A percentile compares a stretch with the other conserved stretches of the same genome.
phyloP scores from a whole-genome alignment of 2,797 vertebrate species.

The Aldrovandia affinis region DNA sequence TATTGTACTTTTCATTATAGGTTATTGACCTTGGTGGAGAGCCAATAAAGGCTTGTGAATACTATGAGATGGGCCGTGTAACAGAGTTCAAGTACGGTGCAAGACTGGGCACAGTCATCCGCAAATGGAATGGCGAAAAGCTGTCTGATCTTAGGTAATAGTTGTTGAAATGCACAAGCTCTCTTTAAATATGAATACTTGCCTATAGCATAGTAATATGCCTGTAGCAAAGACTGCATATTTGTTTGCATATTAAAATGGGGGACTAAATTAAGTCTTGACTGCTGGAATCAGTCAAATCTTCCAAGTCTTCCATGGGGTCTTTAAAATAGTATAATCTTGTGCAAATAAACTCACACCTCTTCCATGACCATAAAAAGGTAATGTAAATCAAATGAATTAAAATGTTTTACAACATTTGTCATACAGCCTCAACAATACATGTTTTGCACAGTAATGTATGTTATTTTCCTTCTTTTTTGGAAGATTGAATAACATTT shows the following conservation, averaged over 20 bases:
- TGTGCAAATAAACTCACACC: too few species aligned
- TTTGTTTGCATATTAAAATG: too few species aligned
- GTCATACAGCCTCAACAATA: too few species aligned
- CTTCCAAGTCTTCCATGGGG: too few species aligned
- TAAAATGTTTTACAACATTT: too few species aligned
- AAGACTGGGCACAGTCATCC: conserved; percentile 83
- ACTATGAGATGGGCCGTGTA: conserved; percentile 82
- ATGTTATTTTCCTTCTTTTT: background rate
- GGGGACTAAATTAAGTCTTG: too few species aligned
- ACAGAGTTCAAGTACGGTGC: conserved; percentile 93
- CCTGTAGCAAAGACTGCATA: background rate
- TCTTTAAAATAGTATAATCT: too few species aligned
- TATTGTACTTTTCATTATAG: conserved; percentile 60
- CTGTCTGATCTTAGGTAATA: conserved; percentile 83
- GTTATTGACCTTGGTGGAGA: conserved; percentile 91
- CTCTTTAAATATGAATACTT: background rate
- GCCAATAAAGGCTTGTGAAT: conserved; percentile 70
- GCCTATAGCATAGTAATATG: background rate
- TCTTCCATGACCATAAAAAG: too few species aligned
- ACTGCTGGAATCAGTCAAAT: too few species aligned
- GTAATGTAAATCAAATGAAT: too few species aligned
- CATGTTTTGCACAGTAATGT: background rate
- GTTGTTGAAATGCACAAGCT: background rate
- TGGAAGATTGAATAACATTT: background rate
- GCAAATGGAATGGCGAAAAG: conserved; percentile 88